phyloP scores from a whole-genome alignment of 2,113 vertebrate genomes.

The Euleptes europaea region DNA sequence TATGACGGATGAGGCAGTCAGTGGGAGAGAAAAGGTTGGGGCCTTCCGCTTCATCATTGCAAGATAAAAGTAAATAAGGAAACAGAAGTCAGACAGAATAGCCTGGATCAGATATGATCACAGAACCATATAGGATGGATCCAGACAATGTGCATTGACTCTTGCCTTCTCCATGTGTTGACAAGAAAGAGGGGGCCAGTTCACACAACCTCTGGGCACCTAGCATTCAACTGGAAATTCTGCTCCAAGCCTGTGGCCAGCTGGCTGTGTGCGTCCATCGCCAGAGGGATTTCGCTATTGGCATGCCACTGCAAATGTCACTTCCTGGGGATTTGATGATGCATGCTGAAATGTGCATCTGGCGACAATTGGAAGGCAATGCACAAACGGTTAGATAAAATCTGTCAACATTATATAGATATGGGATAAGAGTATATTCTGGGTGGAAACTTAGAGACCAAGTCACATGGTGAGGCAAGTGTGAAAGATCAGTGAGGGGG shows the following conservation, averaged over 20 bases:
- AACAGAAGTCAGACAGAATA: neutral
- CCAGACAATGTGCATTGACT: neutral
- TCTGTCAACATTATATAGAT: no score
- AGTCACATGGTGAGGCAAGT: neutral
- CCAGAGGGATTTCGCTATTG: neutral
- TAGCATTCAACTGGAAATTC: neutral
- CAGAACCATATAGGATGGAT: neutral
- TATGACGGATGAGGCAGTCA: constrained; percentile 1
- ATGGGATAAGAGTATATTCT: neutral
- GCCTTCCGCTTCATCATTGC: neutral
- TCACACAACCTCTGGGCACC: neutral
- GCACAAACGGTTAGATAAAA: neutral
- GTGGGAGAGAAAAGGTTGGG: neutral
- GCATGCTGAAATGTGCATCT: neutral
- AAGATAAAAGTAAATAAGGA: neutral
- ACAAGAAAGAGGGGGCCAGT: neutral
- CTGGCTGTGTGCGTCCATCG: neutral
- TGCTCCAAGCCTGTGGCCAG: neutral
- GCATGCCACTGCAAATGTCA: neutral
- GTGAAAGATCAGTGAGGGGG: neutral
- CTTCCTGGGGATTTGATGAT: neutral
- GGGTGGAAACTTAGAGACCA: neutral
- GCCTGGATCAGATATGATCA: neutral
- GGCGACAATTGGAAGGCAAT: neutral
- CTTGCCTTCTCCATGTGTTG: neutral